phyloP scores from a whole-genome alignment of 2,888 invertebrate genomes.

The Syrphus vitripennis region DNA sequence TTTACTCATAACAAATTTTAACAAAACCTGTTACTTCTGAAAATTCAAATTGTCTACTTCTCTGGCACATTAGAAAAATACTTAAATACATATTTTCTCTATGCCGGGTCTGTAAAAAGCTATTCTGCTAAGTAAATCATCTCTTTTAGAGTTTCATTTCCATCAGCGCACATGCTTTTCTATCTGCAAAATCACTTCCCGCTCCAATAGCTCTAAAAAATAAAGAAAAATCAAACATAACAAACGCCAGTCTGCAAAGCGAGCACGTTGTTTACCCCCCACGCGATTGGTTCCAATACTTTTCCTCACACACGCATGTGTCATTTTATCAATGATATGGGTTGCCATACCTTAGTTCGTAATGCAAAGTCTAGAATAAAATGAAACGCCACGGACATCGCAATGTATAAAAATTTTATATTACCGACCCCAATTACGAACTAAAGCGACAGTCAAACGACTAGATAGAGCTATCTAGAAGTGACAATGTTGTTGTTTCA shows the following conservation, averaged over 20 bases:
- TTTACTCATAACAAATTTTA: background rate
- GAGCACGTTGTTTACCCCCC: conserved; percentile 64
- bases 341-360: background rate
- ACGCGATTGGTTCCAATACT: conserved; percentile 53
- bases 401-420: too few relatives aligned
- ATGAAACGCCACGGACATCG: too few relatives aligned
- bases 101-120: background rate
- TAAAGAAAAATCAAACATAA: conserved; percentile 27
- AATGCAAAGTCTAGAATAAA: background rate
- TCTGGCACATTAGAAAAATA: too few relatives aligned
- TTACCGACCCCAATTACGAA: too few relatives aligned
- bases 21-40: background rate
- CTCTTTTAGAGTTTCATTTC: conserved; percentile 38
- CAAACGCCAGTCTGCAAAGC: conserved; percentile 44
- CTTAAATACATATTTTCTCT: too few relatives aligned
- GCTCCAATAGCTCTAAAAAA: background rate
- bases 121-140: background rate
- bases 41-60: background rate
- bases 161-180: conserved; percentile 54
- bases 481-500: too few relatives aligned
- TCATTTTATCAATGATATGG: background rate
- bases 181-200: background rate
- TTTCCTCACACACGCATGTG: conserved; percentile 40
- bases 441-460: too few relatives aligned
- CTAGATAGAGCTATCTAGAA: too few relatives aligned